Evolutionary conservation across 2,888 invertebrate genomes (phyloP), one percentile per base, ranked within the genome.

Genomic region (Dorcus parallelipipedus): DNA sequence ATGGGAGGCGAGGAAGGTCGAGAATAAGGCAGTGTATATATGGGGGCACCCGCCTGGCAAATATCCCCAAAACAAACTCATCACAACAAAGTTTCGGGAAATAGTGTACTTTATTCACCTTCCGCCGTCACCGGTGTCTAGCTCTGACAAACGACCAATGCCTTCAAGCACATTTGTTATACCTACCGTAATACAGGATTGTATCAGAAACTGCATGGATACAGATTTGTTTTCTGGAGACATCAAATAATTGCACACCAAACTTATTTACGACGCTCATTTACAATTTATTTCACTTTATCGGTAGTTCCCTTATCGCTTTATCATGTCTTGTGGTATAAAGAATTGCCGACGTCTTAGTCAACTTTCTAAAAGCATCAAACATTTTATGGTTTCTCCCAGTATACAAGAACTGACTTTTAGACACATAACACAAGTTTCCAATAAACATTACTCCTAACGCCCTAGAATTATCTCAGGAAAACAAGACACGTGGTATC

Each of bases 201-300:
- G 67, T 71, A 73, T 74, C 72, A 73, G 69, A 69, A 73, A 69
- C 71, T 71, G 71, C 71, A 71, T 68, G 71, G 63, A 67, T 67
- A 66, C 68, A 72, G 70, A 73, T 73, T 72, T 73, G 71, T 73
- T 70, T 70, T 65, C 53, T 50, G 45, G 45, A 9, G 45, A 70
- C 69, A 66, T 64, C 69, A 67, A 66, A 67, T 67, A 67, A 68
- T 69, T 67, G 68, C 61, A 60, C 64, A 60, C 52, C 60, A 63
- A 33, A 33, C 26, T 33, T 33, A 33, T 33, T 33, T 33, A 33
- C 26, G 26, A 33, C 26, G 26, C 26, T 33, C 26, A 33, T 33
- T 33, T 33, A 33, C 26, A 33, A 33, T 33, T 33, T 33, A 33
- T 33, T 33, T 33, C 26, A 33, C 26, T 33, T 33, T 33, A 33